Evolutionary conservation across 64 coral and sea anemone genomes (phyloP), one percentile per base, ranked within the genome.

Genomic region (Actinia equina): DNA sequence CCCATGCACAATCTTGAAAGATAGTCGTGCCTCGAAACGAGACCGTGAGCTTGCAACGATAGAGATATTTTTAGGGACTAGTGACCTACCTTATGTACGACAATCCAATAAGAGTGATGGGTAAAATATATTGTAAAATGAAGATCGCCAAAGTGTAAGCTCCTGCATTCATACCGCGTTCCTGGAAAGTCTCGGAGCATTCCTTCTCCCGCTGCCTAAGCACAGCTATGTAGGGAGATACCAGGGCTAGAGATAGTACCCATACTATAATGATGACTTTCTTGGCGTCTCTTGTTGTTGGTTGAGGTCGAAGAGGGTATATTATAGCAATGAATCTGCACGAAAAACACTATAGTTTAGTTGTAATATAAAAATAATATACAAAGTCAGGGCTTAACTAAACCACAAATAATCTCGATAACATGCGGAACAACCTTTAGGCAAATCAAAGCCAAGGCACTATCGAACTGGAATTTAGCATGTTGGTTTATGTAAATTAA

Each of bases 181-280:
- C 91, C 12, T 78, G 17, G 61, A 96, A 96, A 8, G 88, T 77
- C 30, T 96, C 94, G 14, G 15, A 7, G 42, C 94, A 96, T 8
- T 44, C 1, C 2, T 46, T 85, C 5, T 85, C 85, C 59, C 58
- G 15, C 5, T 90, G 58, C 19, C 85, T 83, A 30, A 96, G 77
- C 1, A 93, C 94, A 52, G 94, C 91, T 15, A 96, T 93, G 79
- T 96, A 96, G 7, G 94, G 94, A 15, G 94, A 96, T 16, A 96
- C 94, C 11, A 96, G 80, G 4, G 69, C 88, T 0, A 96, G 30
- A 0, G 94, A 92, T 14, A 96, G 86, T 10, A 96, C 15, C 94
- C 94, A 96, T 12, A 96, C 88, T 0, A 96, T 85, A 1, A 79
- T 87, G 17, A 96, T 96, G 15, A 96, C 92, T 12, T 96, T 96